Percentiles rank a stretch among this genome's conserved stretches.
Conservation (phyloP, 37 sponge, comb jelly and placozoan species). For the Aplysina aerophoba region DNA sequence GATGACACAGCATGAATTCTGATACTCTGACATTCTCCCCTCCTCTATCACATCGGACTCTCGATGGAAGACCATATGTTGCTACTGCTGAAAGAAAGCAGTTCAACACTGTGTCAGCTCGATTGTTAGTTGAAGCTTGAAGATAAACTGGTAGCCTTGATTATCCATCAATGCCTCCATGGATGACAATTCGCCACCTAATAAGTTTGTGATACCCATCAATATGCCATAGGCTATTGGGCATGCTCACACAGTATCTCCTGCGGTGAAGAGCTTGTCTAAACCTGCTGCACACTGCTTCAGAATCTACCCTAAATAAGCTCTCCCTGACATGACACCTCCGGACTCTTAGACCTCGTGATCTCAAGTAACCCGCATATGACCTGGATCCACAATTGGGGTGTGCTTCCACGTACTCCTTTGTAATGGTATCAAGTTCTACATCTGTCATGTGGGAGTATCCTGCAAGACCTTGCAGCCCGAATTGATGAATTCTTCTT, state of each 20-base stretch:
- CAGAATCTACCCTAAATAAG: slow-evolving; percentile 23
- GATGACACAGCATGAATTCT: slow-evolving; percentile 63
- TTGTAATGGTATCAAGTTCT: slow-evolving; percentile 21
- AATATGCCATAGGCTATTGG: slow-evolving; percentile 44
- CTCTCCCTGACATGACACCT: slow-evolving; percentile 22
- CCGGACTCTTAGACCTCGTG: slow-evolving; percentile 18
- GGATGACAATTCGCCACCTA: slow-evolving; percentile 56
- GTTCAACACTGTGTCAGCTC: slow-evolving; percentile 36
- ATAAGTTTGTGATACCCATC: slow-evolving; percentile 38
- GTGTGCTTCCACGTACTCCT: slow-evolving; percentile 9
- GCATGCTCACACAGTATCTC: slow-evolving; percentile 21
- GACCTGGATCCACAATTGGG: slow-evolving; percentile 27
- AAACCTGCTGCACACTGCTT: slow-evolving; percentile 19
- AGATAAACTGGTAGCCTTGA: slow-evolving; percentile 59
- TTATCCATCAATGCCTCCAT: slow-evolving; percentile 64
- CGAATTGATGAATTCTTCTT: slow-evolving; percentile 31
- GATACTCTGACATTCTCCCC: slow-evolving; percentile 68
- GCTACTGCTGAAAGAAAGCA: slow-evolving; percentile 40
- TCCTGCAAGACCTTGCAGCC: neutral
- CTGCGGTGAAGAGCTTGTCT: slow-evolving; percentile 35
- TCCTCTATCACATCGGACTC: slow-evolving; percentile 64
- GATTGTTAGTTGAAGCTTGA: slow-evolving; percentile 39
- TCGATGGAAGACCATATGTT: slow-evolving; percentile 52
- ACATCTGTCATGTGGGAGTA: slow-evolving; percentile 5
- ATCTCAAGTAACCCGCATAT: slow-evolving; percentile 31